Evolutionary conservation across 2,797 vertebrate genomes (phyloP), one percentile per base, ranked within the genome.

Genomic region (Darevskia nairensis): DNA sequence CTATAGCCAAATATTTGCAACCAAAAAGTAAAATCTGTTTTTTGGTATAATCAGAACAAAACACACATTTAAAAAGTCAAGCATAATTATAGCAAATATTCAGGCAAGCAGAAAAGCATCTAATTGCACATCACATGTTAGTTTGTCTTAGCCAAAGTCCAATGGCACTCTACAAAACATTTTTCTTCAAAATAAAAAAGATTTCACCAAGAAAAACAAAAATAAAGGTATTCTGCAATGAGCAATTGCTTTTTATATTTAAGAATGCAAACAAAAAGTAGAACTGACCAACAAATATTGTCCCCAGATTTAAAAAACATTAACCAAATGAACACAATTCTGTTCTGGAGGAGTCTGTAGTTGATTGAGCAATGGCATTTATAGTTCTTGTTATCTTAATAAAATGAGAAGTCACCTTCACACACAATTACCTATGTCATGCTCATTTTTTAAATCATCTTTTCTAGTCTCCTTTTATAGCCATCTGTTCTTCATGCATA

Each of bases 321-420:
- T 76, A 46, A 88, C 82, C 71, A 84, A 85, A 64, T 82, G 39
- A 82, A 88, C 75, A 71, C 2, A 41, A 71, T 69, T 74, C 9
- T 41, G 21, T 41, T 89, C 50, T 86, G 71, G 69, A 23, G 68
- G 35, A 64, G 32, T 50, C 46, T 84, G 69, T 32, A n/a, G n/a
- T 74, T 27, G 23, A 74, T 25, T 10, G 19, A 72, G 72, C 25
- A 79, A 39, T 61, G 19, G 59, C 32, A 46, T 77, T 77, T 78
- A 85, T 81, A 88, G 82, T 46, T 66, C 50, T 25, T 79, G 68
- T 80, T 77, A 64, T 82, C 71, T 68, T 81, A 68, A 75, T 66
- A 66, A 23, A 69, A 89, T 90, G 89, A 94, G 92, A 86, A 93
- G 93, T 93, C 95, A 96, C 94, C 95, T 95, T 96, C 95, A 96